Evolutionary conservation across 2,113 vertebrate species (phyloP).

Genomic region (Forbesichthys agassizii): DNA sequence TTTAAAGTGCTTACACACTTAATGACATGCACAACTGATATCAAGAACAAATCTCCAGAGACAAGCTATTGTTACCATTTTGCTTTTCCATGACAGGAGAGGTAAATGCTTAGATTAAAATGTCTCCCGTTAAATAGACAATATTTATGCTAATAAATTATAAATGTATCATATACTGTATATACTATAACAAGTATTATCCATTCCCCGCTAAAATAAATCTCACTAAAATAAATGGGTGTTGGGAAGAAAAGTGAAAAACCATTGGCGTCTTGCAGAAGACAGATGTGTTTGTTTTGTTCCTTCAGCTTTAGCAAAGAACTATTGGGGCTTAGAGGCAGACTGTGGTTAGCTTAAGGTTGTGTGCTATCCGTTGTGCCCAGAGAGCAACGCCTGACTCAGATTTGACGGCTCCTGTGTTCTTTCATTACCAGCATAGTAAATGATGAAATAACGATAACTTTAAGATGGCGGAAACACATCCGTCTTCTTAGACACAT

Average conservation of each 20-base stretch:
- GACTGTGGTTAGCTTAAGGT: slow-evolving; percentile 29
- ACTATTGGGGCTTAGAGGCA: slow-evolving; percentile 4
- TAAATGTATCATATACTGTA: too few relatives aligned
- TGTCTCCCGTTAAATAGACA: slow-evolving; percentile 12
- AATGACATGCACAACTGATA: background rate
- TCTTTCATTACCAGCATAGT: slow-evolving; percentile 1
- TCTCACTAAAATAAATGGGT: background rate
- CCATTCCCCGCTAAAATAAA: too few relatives aligned
- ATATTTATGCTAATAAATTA: too few relatives aligned
- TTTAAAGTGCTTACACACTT: slow-evolving; percentile 4
- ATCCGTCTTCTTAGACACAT: background rate
- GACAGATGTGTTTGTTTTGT: slow-evolving; percentile 26
- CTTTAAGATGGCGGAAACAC: slow-evolving; percentile 13
- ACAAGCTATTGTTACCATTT: slow-evolving; percentile 11
- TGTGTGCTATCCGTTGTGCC: slow-evolving; percentile 10
- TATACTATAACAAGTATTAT: too few relatives aligned
- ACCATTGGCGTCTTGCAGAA: slow-evolving; percentile 28
- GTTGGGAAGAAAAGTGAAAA: slow-evolving; percentile 42
- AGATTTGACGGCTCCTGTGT: slow-evolving; percentile 17
- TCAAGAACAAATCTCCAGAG: slow-evolving; percentile 11
- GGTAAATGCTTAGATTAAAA: slow-evolving; percentile 16
- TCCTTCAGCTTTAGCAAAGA: background rate
- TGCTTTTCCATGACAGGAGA: slow-evolving; percentile 3
- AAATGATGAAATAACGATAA: slow-evolving; percentile 10
- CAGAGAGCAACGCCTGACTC: slow-evolving; percentile 7